phyloP scores from a whole-genome alignment of 2,888 invertebrate species.

The Acronicta alni region DNA sequence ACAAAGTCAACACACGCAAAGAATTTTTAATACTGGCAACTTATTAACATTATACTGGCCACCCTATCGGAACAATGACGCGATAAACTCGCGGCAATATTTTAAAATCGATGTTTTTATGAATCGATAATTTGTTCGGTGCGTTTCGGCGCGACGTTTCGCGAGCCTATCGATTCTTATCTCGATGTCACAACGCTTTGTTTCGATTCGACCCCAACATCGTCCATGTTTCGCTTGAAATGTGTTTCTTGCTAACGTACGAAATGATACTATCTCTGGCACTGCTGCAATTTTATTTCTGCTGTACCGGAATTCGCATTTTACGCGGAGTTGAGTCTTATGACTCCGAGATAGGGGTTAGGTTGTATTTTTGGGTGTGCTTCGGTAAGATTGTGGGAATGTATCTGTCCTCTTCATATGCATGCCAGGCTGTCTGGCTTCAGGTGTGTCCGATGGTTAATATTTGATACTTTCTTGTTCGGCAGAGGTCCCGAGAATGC shows the following conservation, averaged over 20 bases:
- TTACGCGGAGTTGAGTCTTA: conserved; percentile 64
- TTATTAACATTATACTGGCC: conserved; percentile 65
- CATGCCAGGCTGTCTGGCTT: conserved; percentile 82
- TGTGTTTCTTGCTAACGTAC: conserved; percentile 89
- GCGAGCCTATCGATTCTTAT: conserved; percentile 86
- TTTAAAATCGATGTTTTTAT: conserved; percentile 89
- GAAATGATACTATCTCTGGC: conserved; percentile 81
- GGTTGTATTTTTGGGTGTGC: conserved; percentile 42
- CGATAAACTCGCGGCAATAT: conserved; percentile 83
- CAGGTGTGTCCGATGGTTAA: conserved; percentile 86
- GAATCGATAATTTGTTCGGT: conserved; percentile 89
- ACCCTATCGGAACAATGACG: conserved; percentile 83
- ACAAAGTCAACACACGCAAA: conserved; percentile 49
- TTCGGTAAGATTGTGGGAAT: conserved; percentile 55
- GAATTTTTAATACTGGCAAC: conserved; percentile 51
- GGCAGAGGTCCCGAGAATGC: conserved; percentile 70
- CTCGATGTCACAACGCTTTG: conserved; percentile 88
- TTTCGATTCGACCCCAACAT: conserved; percentile 86
- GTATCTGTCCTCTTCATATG: conserved; percentile 82
- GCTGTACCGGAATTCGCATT: conserved; percentile 45
- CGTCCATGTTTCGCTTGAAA: conserved; percentile 87
- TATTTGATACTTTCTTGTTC: conserved; percentile 88
- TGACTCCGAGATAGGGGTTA: conserved; percentile 49
- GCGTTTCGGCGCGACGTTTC: conserved; percentile 87
- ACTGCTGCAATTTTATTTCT: conserved; percentile 73